Conservation (phyloP, 2,888 invertebrate genomes). For the Dryomyza anilis region DNA sequence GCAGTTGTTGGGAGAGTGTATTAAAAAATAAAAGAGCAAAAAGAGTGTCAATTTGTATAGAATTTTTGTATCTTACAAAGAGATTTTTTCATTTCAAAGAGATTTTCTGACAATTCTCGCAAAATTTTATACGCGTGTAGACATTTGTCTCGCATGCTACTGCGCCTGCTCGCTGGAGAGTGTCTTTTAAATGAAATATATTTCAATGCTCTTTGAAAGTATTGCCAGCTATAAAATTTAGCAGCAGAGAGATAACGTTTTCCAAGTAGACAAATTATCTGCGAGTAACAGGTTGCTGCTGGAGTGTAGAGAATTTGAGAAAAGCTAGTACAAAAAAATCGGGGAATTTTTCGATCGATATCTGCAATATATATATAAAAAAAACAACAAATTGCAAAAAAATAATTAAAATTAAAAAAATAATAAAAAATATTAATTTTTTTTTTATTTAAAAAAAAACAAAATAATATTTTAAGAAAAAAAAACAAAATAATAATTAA, state of each 20-base stretch:
- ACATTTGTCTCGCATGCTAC: neutral
- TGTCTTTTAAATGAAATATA: neutral
- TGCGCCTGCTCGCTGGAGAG: neutral
- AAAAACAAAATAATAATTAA: too few relatives aligned
- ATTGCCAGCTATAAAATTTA: neutral
- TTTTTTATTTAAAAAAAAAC: too few relatives aligned
- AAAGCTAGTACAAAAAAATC: neutral
- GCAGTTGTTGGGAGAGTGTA: neutral
- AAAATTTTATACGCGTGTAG: too few relatives aligned
- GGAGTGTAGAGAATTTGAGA: neutral
- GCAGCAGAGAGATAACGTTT: neutral
- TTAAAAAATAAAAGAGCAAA: neutral
- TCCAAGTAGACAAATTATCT: neutral
- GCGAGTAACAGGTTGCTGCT: constrained; percentile 12
- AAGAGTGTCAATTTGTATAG: too few relatives aligned
- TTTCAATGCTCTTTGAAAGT: neutral
- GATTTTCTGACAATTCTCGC: too few relatives aligned
- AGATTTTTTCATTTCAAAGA: too few relatives aligned
- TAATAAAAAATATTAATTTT: neutral
- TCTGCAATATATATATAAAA: neutral
- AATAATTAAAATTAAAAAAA: neutral
- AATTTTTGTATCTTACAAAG: too few relatives aligned
- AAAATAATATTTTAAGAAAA: too few relatives aligned
- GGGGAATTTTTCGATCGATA: neutral
- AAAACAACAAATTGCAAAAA: neutral